A percentile compares a stretch with the other conserved stretches of the same genome.
These are phyloP conservation scores for Drosophila leonis DNA, from an alignment of 2,888 invertebrate species.

Conservation along the genomic window DNA sequence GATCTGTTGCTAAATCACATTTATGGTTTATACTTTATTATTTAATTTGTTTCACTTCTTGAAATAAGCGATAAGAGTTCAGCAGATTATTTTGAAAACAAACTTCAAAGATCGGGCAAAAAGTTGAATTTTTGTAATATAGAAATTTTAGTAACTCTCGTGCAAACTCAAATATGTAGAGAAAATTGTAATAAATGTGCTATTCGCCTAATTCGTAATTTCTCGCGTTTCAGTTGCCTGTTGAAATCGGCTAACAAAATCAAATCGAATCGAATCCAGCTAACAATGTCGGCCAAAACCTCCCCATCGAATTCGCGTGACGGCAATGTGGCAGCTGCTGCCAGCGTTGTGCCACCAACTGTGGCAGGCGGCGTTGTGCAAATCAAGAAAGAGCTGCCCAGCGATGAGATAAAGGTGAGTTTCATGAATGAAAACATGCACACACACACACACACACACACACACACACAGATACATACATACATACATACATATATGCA, in stretches of 20 bases:
- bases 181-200: not conserved
- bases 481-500: not conserved
- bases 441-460: not conserved
- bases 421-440: slow-evolving; percentile 52
- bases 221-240: slow-evolving; percentile 45
- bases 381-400: slow-evolving; percentile 89
- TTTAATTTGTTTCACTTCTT: not conserved
- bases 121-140: not conserved
- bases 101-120: not conserved
- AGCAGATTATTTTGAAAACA: not conserved
- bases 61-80: not conserved
- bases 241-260: slow-evolving; percentile 31
- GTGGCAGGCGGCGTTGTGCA: slow-evolving; percentile 73
- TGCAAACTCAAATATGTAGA: not conserved
- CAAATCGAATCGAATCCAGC: slow-evolving; percentile 22
- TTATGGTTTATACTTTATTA: no score
- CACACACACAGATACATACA: not conserved
- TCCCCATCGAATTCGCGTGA: slow-evolving; percentile 83
- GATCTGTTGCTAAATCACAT: no score
- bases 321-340: slow-evolving; percentile 53
- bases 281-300: slow-evolving; percentile 87
- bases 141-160: not conserved
- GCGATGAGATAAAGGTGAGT: slow-evolving; percentile 92
- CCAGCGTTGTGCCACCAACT: slow-evolving; percentile 43
- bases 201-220: slow-evolving; percentile 5